Base-by-base conservation (phyloP, 2,888 invertebrate genomes). In the Proisotoma minuta region DNA sequence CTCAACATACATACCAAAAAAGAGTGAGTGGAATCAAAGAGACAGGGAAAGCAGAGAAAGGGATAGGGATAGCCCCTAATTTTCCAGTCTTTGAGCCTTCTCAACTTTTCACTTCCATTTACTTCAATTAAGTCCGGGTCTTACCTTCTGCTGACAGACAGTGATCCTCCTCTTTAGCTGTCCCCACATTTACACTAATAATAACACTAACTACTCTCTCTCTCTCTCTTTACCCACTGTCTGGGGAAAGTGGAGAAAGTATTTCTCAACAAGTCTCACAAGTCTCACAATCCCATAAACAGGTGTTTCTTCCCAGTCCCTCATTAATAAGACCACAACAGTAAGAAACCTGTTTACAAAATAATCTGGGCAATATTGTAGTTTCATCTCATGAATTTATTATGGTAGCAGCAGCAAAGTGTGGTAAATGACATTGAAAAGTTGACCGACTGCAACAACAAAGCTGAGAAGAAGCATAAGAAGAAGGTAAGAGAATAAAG, bases 121-220 rank as follows among this genome's bases (percentile, higher is more conserved):
- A 49, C 49, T 49, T 49, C 49, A 49, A 49, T 49, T 49, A 49
- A 23, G 23, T 23, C 20, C n/a, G n/a, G n/a, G n/a, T n/a, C n/a
- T n/a, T n/a, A n/a, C n/a, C n/a, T n/a, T n/a, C n/a, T n/a, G n/a
- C n/a, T n/a, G n/a, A n/a, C n/a, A n/a, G n/a, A n/a, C n/a, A n/a
- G n/a, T n/a, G n/a, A n/a, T n/a, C n/a, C n/a, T n/a, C n/a, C n/a
- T n/a, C n/a, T n/a, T n/a, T n/a, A n/a, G n/a, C n/a, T n/a, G n/a
- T n/a, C n/a, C n/a, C n/a, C n/a, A n/a, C n/a, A n/a, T n/a, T n/a
- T n/a, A n/a, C n/a, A n/a, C n/a, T n/a, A n/a, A n/a, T n/a, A n/a
- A n/a, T n/a, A n/a, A n/a, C n/a, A n/a, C n/a, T n/a, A 49, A 24
- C 49, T 20, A 15, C 12, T 4, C 23, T 47, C 47, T 49, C 23